Evolutionary conservation across 2,113 vertebrate species (phyloP), one percentile per base, ranked within the genome.

Genomic region (Coracopsis vasa): DNA sequence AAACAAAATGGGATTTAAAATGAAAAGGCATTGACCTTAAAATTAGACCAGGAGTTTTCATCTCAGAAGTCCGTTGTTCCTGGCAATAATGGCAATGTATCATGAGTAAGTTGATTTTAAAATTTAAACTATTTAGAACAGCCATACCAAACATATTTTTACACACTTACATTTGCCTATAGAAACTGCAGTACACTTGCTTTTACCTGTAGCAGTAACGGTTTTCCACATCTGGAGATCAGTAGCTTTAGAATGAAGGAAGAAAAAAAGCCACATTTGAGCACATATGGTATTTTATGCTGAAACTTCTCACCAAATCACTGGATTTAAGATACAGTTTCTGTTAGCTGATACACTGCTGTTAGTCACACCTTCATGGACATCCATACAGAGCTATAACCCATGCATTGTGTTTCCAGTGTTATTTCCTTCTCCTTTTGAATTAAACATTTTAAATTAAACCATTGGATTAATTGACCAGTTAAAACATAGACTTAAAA

Each of bases 281-380:
- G 45, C 20, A 41, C 2, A 1, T 44, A 16, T 0, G 0, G 23
- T 27, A 60, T 35, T 35, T 71, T 3, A 3, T 17, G 5, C 11
- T 54, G 29, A 27, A 64, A 71, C 8, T 54, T 87, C 37, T 74
- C 61, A 41, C 14, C 8, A 58, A 13, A 62, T 15, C 7, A 15
- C 64, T 61, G 45, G 19, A 74, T 87, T 87, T 37, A 16, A 71
- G 54, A 5, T 14, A 4, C 13, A 29, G 16, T 19, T 78, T 86
- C 47, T 74, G 16, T 35, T n/a, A 70, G 15, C 11, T 44, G 27
- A 16, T 21, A 6, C 18, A 12, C 2, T 27, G 31, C 10, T 10
- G 6, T 8, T n/a, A 16, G 10, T 61, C 54, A 4, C 56, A 11
- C 10, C 58, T 67, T 77, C 29, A 8, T 0, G 2, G n/a, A 44